These are phyloP conservation scores for Lichenostomus cassidix DNA, from an alignment of 2,113 vertebrate genomes.

Conservation along the genomic window DNA sequence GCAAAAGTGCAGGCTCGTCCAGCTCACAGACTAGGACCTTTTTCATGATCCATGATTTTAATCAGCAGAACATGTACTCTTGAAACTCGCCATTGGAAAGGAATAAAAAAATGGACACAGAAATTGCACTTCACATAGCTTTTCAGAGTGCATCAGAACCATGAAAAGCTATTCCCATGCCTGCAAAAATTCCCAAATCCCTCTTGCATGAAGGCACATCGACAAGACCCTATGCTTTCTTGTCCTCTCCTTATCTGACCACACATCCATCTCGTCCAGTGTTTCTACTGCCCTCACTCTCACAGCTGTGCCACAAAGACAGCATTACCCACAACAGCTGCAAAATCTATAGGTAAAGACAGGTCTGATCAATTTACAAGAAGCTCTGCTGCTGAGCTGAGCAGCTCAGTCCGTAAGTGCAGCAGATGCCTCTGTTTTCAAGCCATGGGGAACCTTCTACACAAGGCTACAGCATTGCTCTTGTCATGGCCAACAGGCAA, in stretches of 20 bases:
- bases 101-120: neutral
- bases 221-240: neutral
- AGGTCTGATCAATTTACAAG: neutral
- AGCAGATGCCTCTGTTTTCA: neutral
- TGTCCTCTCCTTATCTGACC: neutral
- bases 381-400: neutral
- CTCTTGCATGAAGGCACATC: neutral
- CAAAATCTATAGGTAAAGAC: neutral
- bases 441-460: neutral
- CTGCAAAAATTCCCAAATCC: neutral
- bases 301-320: neutral
- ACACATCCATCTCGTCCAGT: neutral
- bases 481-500: neutral
- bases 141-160: neutral
- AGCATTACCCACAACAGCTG: neutral
- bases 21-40: neutral
- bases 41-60: neutral
- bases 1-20: neutral
- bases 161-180: neutral
- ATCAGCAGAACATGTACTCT: neutral
- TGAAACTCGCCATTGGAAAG: neutral
- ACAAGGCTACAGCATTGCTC: accelerated
- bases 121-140: neutral
- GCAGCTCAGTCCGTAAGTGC: neutral
- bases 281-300: neutral